Base-by-base conservation (phyloP, 2,888 invertebrate species). In the Rutpela maculata region DNA sequence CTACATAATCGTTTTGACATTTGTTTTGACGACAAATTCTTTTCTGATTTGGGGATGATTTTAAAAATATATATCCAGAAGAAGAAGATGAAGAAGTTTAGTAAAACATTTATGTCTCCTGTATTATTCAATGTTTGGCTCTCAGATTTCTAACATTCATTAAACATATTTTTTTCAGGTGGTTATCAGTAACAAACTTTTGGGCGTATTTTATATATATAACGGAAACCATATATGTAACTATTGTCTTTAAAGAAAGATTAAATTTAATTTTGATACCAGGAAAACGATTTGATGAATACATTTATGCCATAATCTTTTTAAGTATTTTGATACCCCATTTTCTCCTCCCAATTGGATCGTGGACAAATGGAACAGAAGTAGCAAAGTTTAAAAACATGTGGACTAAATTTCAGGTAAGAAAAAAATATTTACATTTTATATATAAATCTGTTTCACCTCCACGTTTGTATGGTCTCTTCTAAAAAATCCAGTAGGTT, bases 361-460 rank as follows among this genome's bases (percentile, higher is more conserved):
- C 94, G 0, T 95, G 95, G 95, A 91, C 94, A 0, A 94, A 94
- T 84, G 95, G 94, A 0, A 88, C 89, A 0, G 93, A 95, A 88
- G 95, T 95, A 35, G 95, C 95, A 0, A 93, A 93, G 82, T 95
- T 94, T 83, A 95, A 95, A 88, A 94, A 95, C 84, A 95, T 95
- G 95, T 95, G 95, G 95, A 94, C 95, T 0, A 93, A 93, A 87
- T 95, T 94, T 89, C 95, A 95, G 90, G 93, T 94, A 86, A 77
- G 50, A 22, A 57, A 17, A 18, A 5, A 43, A 6, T n/a, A 10
- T 17, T 26, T 5, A 15, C 18, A 18, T 7, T 0, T 57, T 26
- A 26, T 26, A 4, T 4, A 3, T 26, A 26, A 26, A 26, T 26
- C 22, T 26, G 22, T 4, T 4, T 26, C 22, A 26, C 4, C 22